These are phyloP conservation scores for Rotaria magnacalcarata DNA, from an alignment of 2,888 invertebrate genomes.

Conservation along the genomic window DNA sequence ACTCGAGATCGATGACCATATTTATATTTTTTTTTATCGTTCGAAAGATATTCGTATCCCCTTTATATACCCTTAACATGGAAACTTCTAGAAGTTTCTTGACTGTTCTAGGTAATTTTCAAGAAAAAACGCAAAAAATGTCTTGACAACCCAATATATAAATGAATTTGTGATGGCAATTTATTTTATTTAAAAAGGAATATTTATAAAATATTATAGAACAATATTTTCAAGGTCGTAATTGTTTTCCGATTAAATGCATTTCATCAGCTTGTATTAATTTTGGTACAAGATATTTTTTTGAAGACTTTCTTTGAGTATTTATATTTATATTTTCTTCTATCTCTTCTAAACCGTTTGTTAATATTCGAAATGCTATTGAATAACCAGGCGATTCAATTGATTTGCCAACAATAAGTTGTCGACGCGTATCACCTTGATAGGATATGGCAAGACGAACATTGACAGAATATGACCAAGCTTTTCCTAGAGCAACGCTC, in stretches of 20 bases:
- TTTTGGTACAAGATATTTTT: neutral
- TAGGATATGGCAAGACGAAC: conserved; percentile 13
- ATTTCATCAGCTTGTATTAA: conserved; percentile 29
- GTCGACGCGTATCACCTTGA: conserved; percentile 23
- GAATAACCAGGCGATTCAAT: neutral
- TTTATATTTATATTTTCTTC: neutral
- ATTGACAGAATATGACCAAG: conserved; percentile 13
- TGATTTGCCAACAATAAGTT: conserved; percentile 27
- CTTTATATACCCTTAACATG: no score
- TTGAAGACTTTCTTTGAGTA: neutral
- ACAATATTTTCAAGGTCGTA: neutral
- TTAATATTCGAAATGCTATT: conserved; percentile 2
- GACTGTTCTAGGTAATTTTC: no score
- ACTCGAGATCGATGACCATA: no score
- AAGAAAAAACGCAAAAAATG: no score
- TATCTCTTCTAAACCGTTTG: neutral
- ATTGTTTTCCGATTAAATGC: conserved; percentile 12
- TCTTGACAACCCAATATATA: no score
- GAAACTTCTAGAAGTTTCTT: no score
- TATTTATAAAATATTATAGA: neutral
- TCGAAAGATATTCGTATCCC: no score
- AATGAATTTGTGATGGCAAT: no score
- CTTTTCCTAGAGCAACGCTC: conserved; percentile 8
- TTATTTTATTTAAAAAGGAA: neutral
- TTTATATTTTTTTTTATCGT: no score